These are phyloP conservation scores for Cepphus grylle DNA, from an alignment of 2,113 vertebrate species.

Conservation along the genomic window DNA sequence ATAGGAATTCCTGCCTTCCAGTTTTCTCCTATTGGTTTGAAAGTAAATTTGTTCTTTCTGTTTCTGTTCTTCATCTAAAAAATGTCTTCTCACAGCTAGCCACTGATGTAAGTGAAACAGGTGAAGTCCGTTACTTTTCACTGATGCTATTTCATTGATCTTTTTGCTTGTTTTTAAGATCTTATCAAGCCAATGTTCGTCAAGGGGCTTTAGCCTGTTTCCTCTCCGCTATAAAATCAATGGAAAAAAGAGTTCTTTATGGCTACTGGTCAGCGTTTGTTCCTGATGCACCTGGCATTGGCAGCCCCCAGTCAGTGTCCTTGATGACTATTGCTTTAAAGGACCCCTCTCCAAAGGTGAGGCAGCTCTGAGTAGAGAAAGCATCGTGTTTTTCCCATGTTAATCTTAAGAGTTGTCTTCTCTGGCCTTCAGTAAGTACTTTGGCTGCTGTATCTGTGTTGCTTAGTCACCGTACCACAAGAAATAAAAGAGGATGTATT, in stretches of 20 bases:
- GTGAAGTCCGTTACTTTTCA: neutral
- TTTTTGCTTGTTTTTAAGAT: constrained; percentile 70
- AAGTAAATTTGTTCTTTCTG: neutral
- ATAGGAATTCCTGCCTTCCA: neutral
- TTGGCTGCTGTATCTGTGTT: neutral
- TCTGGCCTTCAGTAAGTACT: neutral
- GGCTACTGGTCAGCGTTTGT: constrained; percentile 98
- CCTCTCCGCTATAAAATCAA: constrained; percentile 86
- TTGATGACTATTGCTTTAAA: constrained; percentile 93
- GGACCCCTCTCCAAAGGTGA: constrained; percentile 94
- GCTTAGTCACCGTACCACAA: neutral
- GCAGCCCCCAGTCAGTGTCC: constrained; percentile 87
- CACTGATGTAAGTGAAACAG: neutral
- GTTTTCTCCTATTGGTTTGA: neutral
- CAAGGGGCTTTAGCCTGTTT: constrained; percentile 90
- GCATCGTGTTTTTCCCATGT: accelerated
- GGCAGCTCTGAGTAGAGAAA: neutral
- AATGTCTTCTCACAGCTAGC: neutral
- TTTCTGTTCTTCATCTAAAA: neutral
- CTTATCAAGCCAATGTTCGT: constrained; percentile 87
- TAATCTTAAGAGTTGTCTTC: neutral
- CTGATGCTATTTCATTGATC: neutral
- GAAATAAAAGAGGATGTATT: neutral
- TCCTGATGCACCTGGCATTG: constrained; percentile 85
- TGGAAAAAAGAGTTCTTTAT: constrained; percentile 91